Conservation (phyloP, 2,888 invertebrate genomes). For the Flexamia atlantica region DNA sequence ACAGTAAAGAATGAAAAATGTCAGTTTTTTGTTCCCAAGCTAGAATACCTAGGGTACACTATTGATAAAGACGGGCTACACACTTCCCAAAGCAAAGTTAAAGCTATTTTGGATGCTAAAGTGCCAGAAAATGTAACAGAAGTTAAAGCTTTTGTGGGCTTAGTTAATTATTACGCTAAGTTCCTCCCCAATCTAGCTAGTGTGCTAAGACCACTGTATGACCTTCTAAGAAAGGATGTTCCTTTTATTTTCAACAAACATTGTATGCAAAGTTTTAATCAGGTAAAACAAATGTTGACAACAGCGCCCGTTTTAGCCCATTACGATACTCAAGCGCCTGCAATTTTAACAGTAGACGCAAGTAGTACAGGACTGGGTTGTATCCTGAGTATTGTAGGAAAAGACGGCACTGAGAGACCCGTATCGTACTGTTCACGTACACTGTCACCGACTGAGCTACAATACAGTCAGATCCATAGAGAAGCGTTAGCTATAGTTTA, state of each 20-base stretch:
- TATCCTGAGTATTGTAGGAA: not conserved
- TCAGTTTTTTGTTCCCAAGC: not conserved
- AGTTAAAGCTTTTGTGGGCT: too few relatives aligned
- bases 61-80: too few relatives aligned
- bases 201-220: too few relatives aligned
- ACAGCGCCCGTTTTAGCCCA: not conserved
- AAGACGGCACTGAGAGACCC: not conserved
- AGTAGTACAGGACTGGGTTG: not conserved
- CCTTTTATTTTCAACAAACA: not conserved
- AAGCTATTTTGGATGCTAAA: too few relatives aligned
- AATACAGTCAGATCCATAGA: too few relatives aligned
- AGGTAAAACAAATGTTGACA: not conserved
- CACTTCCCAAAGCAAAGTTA: too few relatives aligned
- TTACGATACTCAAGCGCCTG: not conserved
- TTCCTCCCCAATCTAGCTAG: too few relatives aligned
- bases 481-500: too few relatives aligned
- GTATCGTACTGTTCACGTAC: not conserved
- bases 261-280: not conserved
- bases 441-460: not conserved
- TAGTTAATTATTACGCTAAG: too few relatives aligned
- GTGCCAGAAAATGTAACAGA: too few relatives aligned
- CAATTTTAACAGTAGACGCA: not conserved
- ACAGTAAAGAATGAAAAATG: not conserved
- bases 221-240: too few relatives aligned
- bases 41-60: not conserved